phyloP scores from a whole-genome alignment of 2,113 vertebrate species.

The Nematolebias whitei region DNA sequence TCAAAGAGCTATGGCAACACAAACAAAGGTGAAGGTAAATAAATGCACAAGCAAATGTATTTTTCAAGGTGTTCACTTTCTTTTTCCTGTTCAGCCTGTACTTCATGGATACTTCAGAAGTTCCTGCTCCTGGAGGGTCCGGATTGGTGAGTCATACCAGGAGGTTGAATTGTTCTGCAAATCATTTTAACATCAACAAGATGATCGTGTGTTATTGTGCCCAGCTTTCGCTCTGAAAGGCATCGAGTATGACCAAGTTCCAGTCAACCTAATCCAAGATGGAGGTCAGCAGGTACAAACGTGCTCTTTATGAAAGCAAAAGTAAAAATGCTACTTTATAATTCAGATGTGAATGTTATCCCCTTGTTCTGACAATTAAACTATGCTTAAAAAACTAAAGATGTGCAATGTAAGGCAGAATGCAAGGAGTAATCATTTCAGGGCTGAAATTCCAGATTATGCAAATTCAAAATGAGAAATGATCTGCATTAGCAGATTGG shows the following conservation, averaged over 20 bases:
- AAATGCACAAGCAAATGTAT: background rate
- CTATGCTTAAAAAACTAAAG: background rate
- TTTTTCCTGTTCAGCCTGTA: constrained; percentile 79
- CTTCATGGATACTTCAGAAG: constrained; percentile 97
- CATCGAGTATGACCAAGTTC: constrained; percentile 85
- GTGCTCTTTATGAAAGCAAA: background rate
- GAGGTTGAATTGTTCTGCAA: background rate
- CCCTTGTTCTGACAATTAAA: background rate
- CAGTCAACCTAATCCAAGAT: constrained; percentile 89
- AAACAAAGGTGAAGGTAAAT: constrained; percentile 70
- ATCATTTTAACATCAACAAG: background rate
- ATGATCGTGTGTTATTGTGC: constrained; percentile 27
- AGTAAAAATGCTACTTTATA: background rate
- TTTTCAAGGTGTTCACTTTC: background rate
- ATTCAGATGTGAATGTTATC: too few relatives aligned
- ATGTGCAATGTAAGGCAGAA: too few relatives aligned
- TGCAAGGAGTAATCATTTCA: too few relatives aligned
- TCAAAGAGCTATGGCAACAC: constrained; percentile 68
- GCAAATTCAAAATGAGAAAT: too few relatives aligned
- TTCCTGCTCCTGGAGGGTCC: constrained; percentile 96
- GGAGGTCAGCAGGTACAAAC: constrained; percentile 92
- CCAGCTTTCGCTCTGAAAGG: constrained; percentile 94
- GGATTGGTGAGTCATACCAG: constrained; percentile 86
- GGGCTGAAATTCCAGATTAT: too few relatives aligned
- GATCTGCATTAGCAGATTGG: too few relatives aligned